These are phyloP conservation scores for Rhinolophus sinicus DNA, from an alignment of 2,113 vertebrate species.

Conservation along the genomic window DNA sequence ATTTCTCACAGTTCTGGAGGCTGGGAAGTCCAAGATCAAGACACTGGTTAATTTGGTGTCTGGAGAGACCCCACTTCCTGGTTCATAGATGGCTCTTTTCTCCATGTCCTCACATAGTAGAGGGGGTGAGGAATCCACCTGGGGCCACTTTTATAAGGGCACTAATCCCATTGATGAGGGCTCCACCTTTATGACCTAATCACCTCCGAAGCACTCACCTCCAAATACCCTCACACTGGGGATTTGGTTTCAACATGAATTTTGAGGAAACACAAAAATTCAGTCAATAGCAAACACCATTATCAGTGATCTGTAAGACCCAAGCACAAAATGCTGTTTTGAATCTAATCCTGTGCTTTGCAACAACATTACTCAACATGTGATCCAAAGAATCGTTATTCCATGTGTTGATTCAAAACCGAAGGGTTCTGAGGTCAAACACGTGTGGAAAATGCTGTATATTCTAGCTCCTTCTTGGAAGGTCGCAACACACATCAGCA, in stretches of 20 bases:
- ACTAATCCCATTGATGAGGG: not conserved
- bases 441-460: not conserved
- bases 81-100: not conserved
- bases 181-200: not conserved
- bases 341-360: conserved; percentile 12
- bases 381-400: not conserved
- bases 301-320: not conserved
- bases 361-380: not conserved
- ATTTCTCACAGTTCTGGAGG: not conserved
- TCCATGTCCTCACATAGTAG: not conserved
- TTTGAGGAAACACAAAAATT: not conserved
- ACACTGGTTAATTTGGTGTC: not conserved
- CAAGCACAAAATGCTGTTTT: not conserved
- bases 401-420: not conserved
- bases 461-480: not conserved
- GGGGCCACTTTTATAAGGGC: not conserved
- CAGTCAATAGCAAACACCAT: not conserved
- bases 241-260: not conserved
- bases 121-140: not conserved
- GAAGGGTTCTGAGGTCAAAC: not conserved
- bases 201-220: not conserved
- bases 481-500: not conserved
- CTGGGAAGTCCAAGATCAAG: not conserved
- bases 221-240: not conserved
- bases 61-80: not conserved